Conservation (phyloP, 2,888 invertebrate species). For the Polietes domitor region DNA sequence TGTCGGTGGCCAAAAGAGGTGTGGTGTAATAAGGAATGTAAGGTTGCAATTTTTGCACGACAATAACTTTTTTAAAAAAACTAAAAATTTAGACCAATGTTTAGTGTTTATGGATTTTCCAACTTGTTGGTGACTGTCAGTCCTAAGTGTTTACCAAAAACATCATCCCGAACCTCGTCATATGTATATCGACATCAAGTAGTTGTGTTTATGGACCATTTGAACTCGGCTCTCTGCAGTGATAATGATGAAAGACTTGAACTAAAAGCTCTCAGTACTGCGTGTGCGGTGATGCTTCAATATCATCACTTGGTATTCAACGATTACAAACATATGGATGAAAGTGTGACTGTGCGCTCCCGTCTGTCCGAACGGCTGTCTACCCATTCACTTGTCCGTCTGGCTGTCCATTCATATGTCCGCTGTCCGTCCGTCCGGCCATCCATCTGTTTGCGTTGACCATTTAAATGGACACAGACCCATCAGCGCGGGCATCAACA, state of each 20-base stretch:
- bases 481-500: constrained; percentile 63
- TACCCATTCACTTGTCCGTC: background rate
- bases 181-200: background rate
- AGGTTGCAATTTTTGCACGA: background rate
- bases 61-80: no score
- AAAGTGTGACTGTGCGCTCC: no score
- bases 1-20: background rate
- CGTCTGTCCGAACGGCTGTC: background rate
- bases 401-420: background rate
- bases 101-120: no score
- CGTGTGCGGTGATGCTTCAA: constrained; percentile 38
- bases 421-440: background rate
- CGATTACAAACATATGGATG: background rate
- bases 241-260: constrained; percentile 61
- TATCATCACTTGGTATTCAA: constrained; percentile 45
- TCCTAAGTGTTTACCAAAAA: no score
- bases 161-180: no score
- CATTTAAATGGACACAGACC: constrained; percentile 62
- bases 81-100: no score
- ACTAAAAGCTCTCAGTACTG: constrained; percentile 51
- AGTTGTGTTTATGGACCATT: constrained; percentile 58
- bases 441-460: constrained; percentile 54
- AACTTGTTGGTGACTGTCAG: no score
- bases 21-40: background rate
- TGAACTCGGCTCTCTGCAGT: constrained; percentile 53